Evolutionary conservation across 1,140 invertebrate genomes (phyloP).

Genomic region (Aphis craccivora): DNA sequence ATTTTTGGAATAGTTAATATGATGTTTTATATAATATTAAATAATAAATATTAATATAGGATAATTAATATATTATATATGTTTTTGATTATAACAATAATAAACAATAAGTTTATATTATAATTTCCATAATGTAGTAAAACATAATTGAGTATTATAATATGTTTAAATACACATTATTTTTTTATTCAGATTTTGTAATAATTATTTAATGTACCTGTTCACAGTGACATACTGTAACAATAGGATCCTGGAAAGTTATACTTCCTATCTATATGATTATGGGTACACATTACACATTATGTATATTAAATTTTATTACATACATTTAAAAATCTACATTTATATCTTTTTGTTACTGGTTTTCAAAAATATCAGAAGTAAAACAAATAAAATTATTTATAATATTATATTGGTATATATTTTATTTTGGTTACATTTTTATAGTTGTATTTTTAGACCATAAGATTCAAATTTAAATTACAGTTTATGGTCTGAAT

Average conservation of each 20-base stretch:
- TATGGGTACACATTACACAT: neutral
- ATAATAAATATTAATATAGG: neutral
- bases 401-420: no score
- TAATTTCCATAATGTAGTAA: neutral
- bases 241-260: neutral
- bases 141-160: constrained; percentile 25
- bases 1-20: constrained; percentile 10
- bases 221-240: neutral
- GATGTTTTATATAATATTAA: neutral
- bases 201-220: neutral
- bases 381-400: no score
- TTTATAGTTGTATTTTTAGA: neutral
- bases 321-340: neutral
- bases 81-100: neutral
- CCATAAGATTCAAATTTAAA: neutral
- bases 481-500: neutral
- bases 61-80: neutral
- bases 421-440: neutral
- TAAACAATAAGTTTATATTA: neutral
- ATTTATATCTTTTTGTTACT: neutral
- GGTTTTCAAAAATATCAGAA: neutral
- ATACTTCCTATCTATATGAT: neutral
- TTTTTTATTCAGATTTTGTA: neutral
- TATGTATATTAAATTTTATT: neutral
- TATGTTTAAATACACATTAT: constrained; percentile 26